These are phyloP conservation scores for Takifugu rubripes DNA, from an alignment of 2,797 vertebrate species.

Conservation along the genomic window DNA sequence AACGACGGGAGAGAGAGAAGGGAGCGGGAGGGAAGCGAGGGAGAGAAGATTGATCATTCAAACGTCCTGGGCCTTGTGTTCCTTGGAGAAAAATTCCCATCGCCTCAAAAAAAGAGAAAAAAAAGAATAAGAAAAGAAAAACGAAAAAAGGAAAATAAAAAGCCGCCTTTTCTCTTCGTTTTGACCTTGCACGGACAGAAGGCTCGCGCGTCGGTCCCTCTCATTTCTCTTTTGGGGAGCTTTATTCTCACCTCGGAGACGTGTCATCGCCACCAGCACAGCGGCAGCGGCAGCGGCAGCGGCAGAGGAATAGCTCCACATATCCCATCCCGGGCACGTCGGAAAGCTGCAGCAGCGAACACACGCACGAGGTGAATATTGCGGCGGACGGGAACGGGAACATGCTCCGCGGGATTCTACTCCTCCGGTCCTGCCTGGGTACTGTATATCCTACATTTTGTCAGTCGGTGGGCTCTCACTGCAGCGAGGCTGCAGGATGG, in stretches of 20 bases:
- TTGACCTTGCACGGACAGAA: constrained; percentile 18
- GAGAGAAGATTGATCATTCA: constrained; percentile 67
- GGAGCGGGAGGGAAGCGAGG: constrained; percentile 24
- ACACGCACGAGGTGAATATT: constrained; percentile 55
- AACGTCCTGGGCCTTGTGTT: constrained; percentile 66
- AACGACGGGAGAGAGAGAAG: constrained; percentile 41
- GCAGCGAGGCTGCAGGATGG: constrained; percentile 56
- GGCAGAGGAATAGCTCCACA: constrained; percentile 52
- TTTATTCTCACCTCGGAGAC: constrained; percentile 45
- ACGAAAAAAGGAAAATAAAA: too few relatives aligned
- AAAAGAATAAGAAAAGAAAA: not conserved
- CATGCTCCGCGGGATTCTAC: constrained; percentile 50
- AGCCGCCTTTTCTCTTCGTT: not conserved
- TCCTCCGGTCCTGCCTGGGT: constrained; percentile 33
- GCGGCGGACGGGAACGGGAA: constrained; percentile 44
- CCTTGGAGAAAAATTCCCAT: constrained; percentile 30
- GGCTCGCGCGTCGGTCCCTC: constrained; percentile 13
- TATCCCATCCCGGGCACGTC: constrained; percentile 71
- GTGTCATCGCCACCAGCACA: constrained; percentile 39
- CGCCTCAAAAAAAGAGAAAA: not conserved
- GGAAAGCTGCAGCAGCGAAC: constrained; percentile 59
- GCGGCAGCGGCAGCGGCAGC: constrained; percentile 1
- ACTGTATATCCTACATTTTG: constrained; percentile 20
- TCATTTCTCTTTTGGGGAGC: constrained; percentile 3
- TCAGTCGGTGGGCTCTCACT: constrained; percentile 25